These are phyloP conservation scores for Elysia crispata DNA, from an alignment of 2,888 invertebrate species.

Conservation along the genomic window DNA sequence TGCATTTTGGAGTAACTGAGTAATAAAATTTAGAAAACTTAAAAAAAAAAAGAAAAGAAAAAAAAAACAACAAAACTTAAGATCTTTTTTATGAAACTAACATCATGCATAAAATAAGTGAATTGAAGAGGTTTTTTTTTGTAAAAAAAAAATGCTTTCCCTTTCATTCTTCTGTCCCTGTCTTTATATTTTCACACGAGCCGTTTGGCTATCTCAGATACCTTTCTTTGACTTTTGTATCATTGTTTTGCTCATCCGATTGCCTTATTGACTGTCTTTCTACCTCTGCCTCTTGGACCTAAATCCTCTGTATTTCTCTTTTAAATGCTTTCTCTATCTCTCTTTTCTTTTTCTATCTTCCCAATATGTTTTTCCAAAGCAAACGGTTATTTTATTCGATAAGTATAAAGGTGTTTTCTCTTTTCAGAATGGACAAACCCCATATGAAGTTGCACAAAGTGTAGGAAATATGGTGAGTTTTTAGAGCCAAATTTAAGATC, in stretches of 20 bases:
- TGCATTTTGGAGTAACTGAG: too few species aligned
- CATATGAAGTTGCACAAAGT: slow-evolving; percentile 44
- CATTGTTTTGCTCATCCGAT: not conserved
- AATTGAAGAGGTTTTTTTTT: not conserved
- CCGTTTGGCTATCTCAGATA: too few species aligned
- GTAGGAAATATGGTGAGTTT: slow-evolving; percentile 41
- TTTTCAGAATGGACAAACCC: slow-evolving; percentile 47
- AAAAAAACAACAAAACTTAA: too few species aligned
- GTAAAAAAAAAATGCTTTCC: not conserved
- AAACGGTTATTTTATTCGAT: not conserved
- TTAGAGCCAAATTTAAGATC: not conserved
- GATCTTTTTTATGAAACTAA: too few species aligned
- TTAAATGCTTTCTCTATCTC: not conserved
- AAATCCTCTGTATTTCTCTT: not conserved
- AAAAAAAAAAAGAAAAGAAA: too few species aligned
- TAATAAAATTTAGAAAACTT: too few species aligned
- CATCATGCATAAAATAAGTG: not conserved
- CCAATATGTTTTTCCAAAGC: not conserved
- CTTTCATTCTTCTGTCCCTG: not conserved
- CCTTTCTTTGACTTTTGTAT: too few species aligned
- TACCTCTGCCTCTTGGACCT: not conserved
- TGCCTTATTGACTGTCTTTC: too few species aligned
- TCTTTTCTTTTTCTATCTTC: not conserved
- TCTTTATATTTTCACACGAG: too few species aligned
- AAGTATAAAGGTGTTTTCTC: too few species aligned